phyloP scores from a whole-genome alignment of 2,113 vertebrate genomes.

The Atrichornis clamosus region DNA sequence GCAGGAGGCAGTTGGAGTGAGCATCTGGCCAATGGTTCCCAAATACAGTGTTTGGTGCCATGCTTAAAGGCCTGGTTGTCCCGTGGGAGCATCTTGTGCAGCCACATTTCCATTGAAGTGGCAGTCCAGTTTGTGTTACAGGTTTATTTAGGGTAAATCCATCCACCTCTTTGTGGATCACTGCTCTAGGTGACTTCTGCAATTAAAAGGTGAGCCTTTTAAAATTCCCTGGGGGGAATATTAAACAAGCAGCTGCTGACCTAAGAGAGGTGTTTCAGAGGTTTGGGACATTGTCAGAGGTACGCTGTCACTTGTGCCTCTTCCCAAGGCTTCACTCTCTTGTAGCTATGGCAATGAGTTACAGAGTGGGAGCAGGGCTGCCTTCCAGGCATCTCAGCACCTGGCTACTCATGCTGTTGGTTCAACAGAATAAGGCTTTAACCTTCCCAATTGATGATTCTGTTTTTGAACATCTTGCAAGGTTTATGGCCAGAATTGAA shows the following conservation, averaged over 20 bases:
- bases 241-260: background rate
- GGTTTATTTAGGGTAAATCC: background rate
- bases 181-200: background rate
- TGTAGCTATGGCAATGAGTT: background rate
- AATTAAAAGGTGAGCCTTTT: background rate
- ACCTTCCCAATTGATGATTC: background rate
- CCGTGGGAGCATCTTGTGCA: background rate
- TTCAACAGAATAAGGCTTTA: background rate
- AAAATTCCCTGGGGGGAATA: background rate
- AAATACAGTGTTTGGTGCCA: background rate
- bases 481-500: background rate
- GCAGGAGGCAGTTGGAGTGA: background rate
- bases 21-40: background rate
- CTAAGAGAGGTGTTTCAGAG: background rate
- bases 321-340: background rate
- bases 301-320: background rate
- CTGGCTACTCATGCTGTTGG: background rate
- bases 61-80: background rate
- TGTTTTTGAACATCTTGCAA: background rate
- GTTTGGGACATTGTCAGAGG: background rate
- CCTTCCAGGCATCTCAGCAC: background rate
- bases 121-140: background rate
- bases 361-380: background rate
- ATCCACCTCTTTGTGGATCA: background rate
- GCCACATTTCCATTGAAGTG: background rate